Evolutionary conservation across 2,888 invertebrate genomes (phyloP).

Genomic region (Polydrusus pterygomalis): DNA sequence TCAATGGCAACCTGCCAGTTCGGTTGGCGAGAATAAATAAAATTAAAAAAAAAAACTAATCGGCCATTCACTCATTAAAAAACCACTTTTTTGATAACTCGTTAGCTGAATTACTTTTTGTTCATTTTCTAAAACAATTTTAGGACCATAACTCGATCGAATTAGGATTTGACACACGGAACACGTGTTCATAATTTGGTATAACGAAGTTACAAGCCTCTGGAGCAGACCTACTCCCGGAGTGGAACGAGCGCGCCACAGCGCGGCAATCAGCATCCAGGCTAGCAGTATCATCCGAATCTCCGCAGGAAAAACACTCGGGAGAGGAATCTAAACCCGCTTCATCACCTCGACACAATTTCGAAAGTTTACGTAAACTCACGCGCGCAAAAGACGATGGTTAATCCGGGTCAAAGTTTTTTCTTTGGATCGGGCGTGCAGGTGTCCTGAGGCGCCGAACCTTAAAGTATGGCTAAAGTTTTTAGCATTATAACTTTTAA

Average conservation of each 20-base stretch:
- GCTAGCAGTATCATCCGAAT: constrained; percentile 48
- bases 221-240: constrained; percentile 45
- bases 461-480: constrained; percentile 31
- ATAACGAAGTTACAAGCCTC: constrained; percentile 44
- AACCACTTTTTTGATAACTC: too few relatives aligned
- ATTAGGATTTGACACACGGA: constrained; percentile 28
- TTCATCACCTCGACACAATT: constrained; percentile 11
- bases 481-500: constrained; percentile 25
- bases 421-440: constrained; percentile 22
- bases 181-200: constrained; percentile 44
- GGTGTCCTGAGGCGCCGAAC: constrained; percentile 15
- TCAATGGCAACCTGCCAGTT: too few relatives aligned
- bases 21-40: too few relatives aligned
- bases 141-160: not conserved
- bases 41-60: too few relatives aligned
- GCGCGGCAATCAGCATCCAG: constrained; percentile 48
- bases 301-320: constrained; percentile 44
- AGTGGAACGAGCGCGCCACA: constrained; percentile 48
- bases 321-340: constrained; percentile 21
- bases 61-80: too few relatives aligned
- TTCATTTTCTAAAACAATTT: not conserved
- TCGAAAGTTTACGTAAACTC: constrained; percentile 37
- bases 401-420: constrained; percentile 24
- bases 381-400: constrained; percentile 30
- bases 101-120: too few relatives aligned